Conservation (phyloP, 1,140 invertebrate genomes). For the Heliothis subflexa region DNA sequence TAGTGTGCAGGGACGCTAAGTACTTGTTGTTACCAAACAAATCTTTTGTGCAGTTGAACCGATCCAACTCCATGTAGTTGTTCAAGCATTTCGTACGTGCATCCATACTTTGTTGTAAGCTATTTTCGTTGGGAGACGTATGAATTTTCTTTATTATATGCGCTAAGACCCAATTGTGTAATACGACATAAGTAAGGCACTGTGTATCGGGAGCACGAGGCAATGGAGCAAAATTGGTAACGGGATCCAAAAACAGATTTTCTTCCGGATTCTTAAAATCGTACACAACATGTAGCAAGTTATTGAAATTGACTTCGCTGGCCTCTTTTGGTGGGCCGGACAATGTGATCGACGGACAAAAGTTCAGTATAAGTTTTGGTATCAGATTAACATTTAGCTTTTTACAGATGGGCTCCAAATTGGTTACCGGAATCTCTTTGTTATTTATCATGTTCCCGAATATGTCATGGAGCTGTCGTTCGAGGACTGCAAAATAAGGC, state of each 20-base stretch:
- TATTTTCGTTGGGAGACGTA: slow-evolving; percentile 72
- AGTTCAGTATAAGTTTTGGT: slow-evolving; percentile 83
- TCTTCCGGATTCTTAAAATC: slow-evolving; percentile 79
- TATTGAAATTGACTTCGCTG: slow-evolving; percentile 76
- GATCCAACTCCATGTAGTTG: slow-evolving; percentile 81
- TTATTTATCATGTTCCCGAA: slow-evolving; percentile 83
- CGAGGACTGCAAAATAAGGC: slow-evolving; percentile 78
- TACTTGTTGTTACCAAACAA: slow-evolving; percentile 81
- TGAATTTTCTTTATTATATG: slow-evolving; percentile 85
- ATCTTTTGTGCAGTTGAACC: slow-evolving; percentile 78
- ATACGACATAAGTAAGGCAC: slow-evolving; percentile 79
- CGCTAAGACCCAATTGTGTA: slow-evolving; percentile 84
- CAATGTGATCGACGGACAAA: slow-evolving; percentile 80
- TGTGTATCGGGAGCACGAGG: slow-evolving; percentile 75
- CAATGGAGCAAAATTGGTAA: slow-evolving; percentile 71
- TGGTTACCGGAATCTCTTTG: slow-evolving; percentile 76
- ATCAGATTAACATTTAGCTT: slow-evolving; percentile 83
- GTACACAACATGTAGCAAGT: slow-evolving; percentile 76
- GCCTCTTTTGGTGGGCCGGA: slow-evolving; percentile 67
- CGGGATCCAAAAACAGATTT: slow-evolving; percentile 76
- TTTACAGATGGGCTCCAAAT: slow-evolving; percentile 82
- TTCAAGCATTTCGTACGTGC: slow-evolving; percentile 81
- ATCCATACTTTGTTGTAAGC: slow-evolving; percentile 80
- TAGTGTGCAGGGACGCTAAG: slow-evolving; percentile 80
- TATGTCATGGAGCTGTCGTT: slow-evolving; percentile 79